A percentile compares a stretch with the other conserved stretches of the same genome.
Evolutionary conservation across 2,113 vertebrate species (phyloP).

Genomic region (Cisticola juncidis): DNA sequence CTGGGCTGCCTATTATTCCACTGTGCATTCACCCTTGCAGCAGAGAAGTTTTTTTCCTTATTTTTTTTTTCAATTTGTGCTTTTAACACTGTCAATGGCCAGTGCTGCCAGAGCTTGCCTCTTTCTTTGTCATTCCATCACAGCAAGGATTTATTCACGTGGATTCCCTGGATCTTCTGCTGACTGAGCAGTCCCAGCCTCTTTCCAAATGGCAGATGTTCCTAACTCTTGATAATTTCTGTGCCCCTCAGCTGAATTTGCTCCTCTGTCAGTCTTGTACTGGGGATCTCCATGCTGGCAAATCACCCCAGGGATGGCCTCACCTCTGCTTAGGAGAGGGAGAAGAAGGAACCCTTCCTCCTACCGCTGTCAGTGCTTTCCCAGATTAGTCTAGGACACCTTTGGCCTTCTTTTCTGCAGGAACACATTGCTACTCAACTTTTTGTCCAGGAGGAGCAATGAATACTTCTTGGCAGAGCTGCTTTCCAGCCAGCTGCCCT

Average conservation of each 20-base stretch:
- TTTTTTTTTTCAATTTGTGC: not conserved
- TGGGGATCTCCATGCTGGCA: not conserved
- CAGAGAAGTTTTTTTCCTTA: not conserved
- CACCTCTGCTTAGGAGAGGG: not conserved
- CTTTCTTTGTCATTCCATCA: not conserved
- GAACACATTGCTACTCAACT: not conserved
- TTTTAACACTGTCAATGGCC: not conserved
- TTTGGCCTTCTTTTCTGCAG: not conserved
- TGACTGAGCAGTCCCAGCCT: not conserved
- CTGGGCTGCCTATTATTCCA: not conserved
- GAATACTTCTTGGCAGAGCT: not conserved
- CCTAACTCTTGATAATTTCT: not conserved
- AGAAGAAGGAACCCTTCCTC: not conserved
- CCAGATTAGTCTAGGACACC: not conserved
- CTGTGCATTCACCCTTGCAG: not conserved
- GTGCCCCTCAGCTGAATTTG: not conserved
- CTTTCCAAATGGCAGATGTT: not conserved
- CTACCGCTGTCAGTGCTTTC: accelerated
- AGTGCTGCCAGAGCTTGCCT: not conserved
- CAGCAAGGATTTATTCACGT: not conserved
- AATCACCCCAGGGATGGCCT: not conserved
- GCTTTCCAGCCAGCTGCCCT: not conserved
- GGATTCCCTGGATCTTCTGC: not conserved
- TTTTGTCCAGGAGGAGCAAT: not conserved
- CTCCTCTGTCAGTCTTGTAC: not conserved